Base-by-base conservation (phyloP, 2,888 invertebrate genomes). In the Teleogryllus oceanicus region DNA sequence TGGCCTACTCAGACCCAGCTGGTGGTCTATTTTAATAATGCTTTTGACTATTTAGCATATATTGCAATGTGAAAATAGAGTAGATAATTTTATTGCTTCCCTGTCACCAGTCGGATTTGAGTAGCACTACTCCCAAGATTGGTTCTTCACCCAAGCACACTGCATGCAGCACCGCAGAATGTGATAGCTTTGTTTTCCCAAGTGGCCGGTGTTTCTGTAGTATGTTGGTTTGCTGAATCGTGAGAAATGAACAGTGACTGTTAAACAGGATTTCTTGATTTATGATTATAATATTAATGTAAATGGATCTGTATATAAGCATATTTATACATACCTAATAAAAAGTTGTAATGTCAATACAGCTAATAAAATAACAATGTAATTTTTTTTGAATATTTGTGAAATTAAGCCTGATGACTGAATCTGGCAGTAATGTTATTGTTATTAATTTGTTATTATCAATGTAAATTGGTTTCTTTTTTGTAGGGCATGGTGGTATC, bases 291-390 rank as follows among this genome's bases (percentile, higher is more conserved):
- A 18, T 62, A 62, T 62, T 62, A 62, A 62, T 62, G 62, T 62
- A 62, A 62, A 62, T 62, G 76, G 49, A 75, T 79, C 50, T 49
- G 74, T 62, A 78, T 49, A 74, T 49, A 79, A 74, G 50, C 51
- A 78, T 78, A 50, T 78, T 77, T 77, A 77, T 49, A 77, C 50
- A 49, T 49, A 77, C 20, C 50, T 77, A 78, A 50, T 74, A 50
- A 20, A 50, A 62, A 18, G 50, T 51, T n/a, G 24, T 78, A 62
- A 62, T 62, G 13, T n/a, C 13, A 62, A n/a, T 62, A 62, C 62
- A 62, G 62, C 62, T 62, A 62, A 62, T 62, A 18, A 62, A 62
- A 62, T 62, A 62, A 62, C 62, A 62, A 18, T 18, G 62, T 18
- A 62, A 3, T 62, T 62, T 62, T 62, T 62, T 62, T 62, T 62